A percentile compares a stretch with the other conserved stretches of the same genome.
Conservation (phyloP, 1,140 invertebrate species). For the Tigriopus japonicus region DNA sequence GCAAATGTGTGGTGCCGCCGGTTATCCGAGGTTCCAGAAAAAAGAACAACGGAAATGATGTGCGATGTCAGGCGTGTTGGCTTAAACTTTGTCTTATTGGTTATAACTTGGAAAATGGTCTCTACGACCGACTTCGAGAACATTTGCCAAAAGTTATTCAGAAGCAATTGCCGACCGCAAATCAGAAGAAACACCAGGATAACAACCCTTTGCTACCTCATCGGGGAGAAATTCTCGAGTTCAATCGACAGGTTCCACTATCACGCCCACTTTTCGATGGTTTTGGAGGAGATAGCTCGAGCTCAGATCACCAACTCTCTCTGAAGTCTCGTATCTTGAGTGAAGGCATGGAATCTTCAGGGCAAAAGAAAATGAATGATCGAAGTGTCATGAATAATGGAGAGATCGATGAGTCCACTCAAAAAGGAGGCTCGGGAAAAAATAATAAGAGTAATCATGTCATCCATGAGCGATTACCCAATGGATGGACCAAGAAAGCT, state of each 20-base stretch:
- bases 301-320: too few species aligned
- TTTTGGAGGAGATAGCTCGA: not conserved
- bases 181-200: conserved; percentile 40
- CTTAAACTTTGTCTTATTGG: conserved; percentile 57
- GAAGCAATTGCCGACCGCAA: conserved; percentile 19
- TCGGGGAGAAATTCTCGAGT: conserved; percentile 1
- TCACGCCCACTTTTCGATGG: conserved; percentile 3
- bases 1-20: too few species aligned
- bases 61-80: conserved; percentile 58
- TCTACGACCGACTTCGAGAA: conserved; percentile 19
- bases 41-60: not conserved
- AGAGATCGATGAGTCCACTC: not conserved
- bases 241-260: not conserved
- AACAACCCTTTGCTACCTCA: conserved; percentile 14
- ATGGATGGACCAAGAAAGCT: conserved; percentile 4
- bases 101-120: conserved; percentile 40
- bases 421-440: not conserved
- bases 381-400: not conserved
- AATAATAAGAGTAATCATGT: not conserved
- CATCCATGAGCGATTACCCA: not conserved
- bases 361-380: too few species aligned
- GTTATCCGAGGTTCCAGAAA: too few species aligned
- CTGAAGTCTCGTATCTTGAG: too few species aligned
- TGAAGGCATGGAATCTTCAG: too few species aligned
- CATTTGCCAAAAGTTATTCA: conserved; percentile 35